Percentiles rank a stretch among this genome's conserved stretches.
These are phyloP conservation scores for Lampris incognitus DNA, from an alignment of 2,113 vertebrate genomes.

Conservation along the genomic window DNA sequence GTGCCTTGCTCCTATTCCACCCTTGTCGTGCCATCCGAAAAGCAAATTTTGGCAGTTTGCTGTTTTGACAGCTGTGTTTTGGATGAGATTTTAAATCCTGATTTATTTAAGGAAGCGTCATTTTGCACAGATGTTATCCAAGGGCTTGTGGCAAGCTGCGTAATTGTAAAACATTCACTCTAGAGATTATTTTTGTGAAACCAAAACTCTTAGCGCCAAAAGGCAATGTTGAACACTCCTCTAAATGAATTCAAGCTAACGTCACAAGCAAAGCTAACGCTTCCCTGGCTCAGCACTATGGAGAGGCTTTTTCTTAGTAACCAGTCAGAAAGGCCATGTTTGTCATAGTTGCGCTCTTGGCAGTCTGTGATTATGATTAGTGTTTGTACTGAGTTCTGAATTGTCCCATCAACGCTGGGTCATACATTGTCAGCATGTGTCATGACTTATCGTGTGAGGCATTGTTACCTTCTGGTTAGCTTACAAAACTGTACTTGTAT, in stretches of 20 bases:
- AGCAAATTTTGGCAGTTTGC: conserved; percentile 57
- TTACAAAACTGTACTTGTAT: background rate
- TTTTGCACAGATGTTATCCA: conserved; percentile 62
- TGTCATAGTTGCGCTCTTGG: conserved; percentile 27
- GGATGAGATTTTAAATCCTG: conserved; percentile 64
- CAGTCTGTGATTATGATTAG: conserved; percentile 1
- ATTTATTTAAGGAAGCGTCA: conserved; percentile 78
- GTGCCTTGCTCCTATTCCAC: conserved; percentile 30
- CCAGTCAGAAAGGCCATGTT: conserved; percentile 1
- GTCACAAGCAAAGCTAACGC: conserved; percentile 44
- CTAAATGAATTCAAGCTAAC: conserved; percentile 60
- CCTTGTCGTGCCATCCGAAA: conserved; percentile 46
- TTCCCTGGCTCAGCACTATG: conserved; percentile 29
- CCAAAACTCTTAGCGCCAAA: conserved; percentile 63
- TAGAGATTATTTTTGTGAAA: conserved; percentile 53
- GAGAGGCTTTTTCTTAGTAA: conserved; percentile 34
- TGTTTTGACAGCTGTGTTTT: conserved; percentile 77
- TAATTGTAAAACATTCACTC: conserved; percentile 56
- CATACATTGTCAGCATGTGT: background rate
- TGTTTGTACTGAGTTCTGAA: conserved; percentile 19
- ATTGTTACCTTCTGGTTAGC: conserved; percentile 19
- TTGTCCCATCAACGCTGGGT: conserved; percentile 2
- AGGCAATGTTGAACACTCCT: conserved; percentile 64
- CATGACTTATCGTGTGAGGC: conserved; percentile 20
- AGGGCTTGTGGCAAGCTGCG: conserved; percentile 50